Base-by-base conservation (phyloP, 2,888 invertebrate species). In the Perizoma affinitatum region DNA sequence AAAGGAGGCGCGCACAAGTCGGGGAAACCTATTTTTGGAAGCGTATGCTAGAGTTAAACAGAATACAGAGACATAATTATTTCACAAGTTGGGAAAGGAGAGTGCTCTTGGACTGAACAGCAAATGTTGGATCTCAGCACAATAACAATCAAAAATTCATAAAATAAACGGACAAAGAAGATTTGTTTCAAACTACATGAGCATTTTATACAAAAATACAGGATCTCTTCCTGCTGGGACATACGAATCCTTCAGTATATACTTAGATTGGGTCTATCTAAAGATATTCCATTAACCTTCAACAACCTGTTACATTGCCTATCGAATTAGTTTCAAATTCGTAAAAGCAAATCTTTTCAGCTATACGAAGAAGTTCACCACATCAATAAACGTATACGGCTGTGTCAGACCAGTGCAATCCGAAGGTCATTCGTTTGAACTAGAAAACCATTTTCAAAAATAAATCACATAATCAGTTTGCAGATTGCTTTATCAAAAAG, bases 241-340 rank as follows among this genome's bases (percentile, higher is more conserved):
- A 0, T 65, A 71, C 36, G 67, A 70, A 40, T 53, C 44, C 36
- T 53, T 63, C 5, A 74, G 75, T 42, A 48, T n/a, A n/a, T n/a
- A n/a, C n/a, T n/a, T n/a, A 47, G n/a, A 74, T 75, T 43, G 6
- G 50, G 5, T 49, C n/a, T 76, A 7, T 75, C 75, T 5, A 45
- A 58, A 7, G 58, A 71, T 10, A 69, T 76, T 45, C 78, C 78
- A 6, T 64, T 75, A 5, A 65, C 73, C 1, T 73, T 70, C 50
- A 65, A 68, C 45, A 0, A 42, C 11, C 0, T 59, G 69, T 22
- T 54, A 11, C 0, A 75, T 78, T 36, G 54, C 43, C 5, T 78
- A 79, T 47, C 44, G 58, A 35, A 46, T 78, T 5, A 58, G 54
- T 9, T 35, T 71, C 4, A 66, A 53, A 48, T 73, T 78, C 40